These are phyloP conservation scores for Holothuria leucospilota DNA, from an alignment of 53 echinoderm and acorn worm genomes.

Conservation along the genomic window DNA sequence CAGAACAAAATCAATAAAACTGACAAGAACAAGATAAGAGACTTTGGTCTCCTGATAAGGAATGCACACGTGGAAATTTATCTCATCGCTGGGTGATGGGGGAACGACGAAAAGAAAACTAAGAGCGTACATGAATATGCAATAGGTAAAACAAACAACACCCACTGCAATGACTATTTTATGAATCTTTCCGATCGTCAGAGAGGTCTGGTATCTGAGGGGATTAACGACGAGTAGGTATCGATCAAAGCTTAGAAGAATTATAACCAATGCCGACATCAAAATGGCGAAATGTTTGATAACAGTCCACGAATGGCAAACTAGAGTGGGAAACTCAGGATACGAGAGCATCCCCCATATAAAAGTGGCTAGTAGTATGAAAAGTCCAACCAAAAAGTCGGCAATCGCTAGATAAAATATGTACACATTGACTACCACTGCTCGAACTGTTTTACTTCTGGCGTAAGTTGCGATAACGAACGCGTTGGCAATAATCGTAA, in stretches of 20 bases:
- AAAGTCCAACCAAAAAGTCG: slow-evolving; percentile 23
- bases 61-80: neutral
- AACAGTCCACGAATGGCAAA: slow-evolving; percentile 5
- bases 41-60: neutral
- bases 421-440: slow-evolving; percentile 1
- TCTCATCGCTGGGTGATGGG: neutral
- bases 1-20: neutral
- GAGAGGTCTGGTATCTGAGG: slow-evolving; percentile 1
- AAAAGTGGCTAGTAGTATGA: neutral
- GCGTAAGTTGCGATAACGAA: neutral
- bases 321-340: neutral
- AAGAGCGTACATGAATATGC: neutral
- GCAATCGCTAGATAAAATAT: slow-evolving; percentile 14
- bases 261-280: neutral
- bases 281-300: slow-evolving; percentile 2
- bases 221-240: slow-evolving; percentile 8
- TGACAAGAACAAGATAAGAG: neutral
- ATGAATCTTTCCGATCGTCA: neutral
- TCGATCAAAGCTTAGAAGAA: slow-evolving; percentile 22
- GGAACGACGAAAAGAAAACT: neutral
- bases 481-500: neutral
- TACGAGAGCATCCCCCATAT: slow-evolving; percentile 5
- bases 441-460: neutral
- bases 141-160: neutral
- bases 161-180: neutral